Conservation (phyloP, 2,888 invertebrate genomes). For the Chrysotoxum bicinctum region DNA sequence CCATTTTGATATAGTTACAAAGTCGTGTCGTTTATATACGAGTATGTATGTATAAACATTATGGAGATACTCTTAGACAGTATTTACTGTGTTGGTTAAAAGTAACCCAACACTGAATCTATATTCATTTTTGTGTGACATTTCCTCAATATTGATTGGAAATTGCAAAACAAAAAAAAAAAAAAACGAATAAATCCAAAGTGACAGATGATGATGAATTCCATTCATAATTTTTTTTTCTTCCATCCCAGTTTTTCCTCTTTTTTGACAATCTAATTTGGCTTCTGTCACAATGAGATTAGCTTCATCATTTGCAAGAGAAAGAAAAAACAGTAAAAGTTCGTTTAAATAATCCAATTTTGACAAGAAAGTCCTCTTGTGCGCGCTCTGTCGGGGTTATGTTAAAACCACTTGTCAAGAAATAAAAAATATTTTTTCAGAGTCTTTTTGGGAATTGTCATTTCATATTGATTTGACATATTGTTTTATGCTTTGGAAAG, state of each 20-base stretch:
- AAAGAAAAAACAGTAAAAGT: background rate
- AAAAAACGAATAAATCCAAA: background rate
- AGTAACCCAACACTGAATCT: background rate
- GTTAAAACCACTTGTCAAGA: conserved; percentile 11
- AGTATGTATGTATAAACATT: background rate
- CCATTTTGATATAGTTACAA: conserved; percentile 13
- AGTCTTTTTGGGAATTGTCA: background rate
- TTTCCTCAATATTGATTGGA: conserved; percentile 3
- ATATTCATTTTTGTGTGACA: background rate
- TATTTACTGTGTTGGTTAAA: conserved; percentile 11
- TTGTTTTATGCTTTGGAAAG: background rate
- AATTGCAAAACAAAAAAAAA: background rate
- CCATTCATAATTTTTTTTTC: background rate
- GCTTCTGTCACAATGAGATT: conserved; percentile 19
- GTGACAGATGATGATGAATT: conserved; percentile 16
- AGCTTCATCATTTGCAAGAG: background rate
- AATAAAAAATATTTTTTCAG: background rate
- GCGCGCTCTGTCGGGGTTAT: background rate
- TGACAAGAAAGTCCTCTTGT: background rate
- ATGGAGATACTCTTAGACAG: background rate
- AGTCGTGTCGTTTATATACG: background rate
- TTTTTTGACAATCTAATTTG: conserved; percentile 25
- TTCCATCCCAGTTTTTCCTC: background rate
- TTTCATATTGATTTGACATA: conserved; percentile 16
- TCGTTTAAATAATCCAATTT: conserved; percentile 26